These are phyloP conservation scores for Urocynchramus pylzowi DNA, from an alignment of 2,113 vertebrate genomes.

Conservation along the genomic window DNA sequence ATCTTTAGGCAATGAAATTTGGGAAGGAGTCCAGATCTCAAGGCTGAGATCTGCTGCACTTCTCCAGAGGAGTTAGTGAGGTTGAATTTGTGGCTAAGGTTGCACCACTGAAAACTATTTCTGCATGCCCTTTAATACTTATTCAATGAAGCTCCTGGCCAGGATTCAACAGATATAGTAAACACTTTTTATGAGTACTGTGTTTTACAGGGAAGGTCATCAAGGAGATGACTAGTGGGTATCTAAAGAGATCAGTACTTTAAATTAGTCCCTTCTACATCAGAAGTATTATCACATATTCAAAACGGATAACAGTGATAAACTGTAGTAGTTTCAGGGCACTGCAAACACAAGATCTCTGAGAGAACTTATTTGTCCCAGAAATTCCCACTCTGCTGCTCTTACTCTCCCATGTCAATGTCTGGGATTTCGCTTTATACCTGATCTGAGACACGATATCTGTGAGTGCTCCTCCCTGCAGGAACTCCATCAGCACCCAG, in stretches of 20 bases:
- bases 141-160: background rate
- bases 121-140: background rate
- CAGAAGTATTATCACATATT: background rate
- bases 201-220: background rate
- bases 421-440: slow-evolving; percentile 58
- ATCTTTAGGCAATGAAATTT: slow-evolving; percentile 30
- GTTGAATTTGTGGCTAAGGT: background rate
- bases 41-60: background rate
- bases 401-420: background rate
- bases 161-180: background rate
- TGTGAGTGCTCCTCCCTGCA: slow-evolving; percentile 96
- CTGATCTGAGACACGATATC: slow-evolving; percentile 98
- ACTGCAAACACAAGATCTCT: background rate
- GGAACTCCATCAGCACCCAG: slow-evolving; percentile 99
- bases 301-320: background rate
- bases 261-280: background rate
- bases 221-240: background rate
- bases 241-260: background rate
- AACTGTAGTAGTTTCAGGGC: background rate
- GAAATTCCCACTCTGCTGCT: background rate
- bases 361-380: background rate
- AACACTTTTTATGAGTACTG: background rate
- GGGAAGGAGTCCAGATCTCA: slow-evolving; percentile 21
- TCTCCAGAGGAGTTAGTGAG: background rate
- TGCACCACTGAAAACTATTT: background rate